Base-by-base conservation (phyloP, 2,888 invertebrate species). In the Ypsolopha sequella region DNA sequence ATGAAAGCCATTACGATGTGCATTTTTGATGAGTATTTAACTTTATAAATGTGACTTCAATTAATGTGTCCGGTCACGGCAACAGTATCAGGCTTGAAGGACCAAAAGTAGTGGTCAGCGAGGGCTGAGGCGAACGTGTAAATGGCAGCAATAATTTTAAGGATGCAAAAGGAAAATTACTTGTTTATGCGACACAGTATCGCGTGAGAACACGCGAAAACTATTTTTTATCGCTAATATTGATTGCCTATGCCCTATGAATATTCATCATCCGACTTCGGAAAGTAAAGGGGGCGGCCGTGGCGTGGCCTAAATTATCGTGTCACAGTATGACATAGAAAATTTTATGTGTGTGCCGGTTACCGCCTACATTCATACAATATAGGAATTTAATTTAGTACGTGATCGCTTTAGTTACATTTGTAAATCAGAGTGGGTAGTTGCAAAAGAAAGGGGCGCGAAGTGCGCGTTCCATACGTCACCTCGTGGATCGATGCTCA, bases 171-270 rank as follows among this genome's bases (percentile, higher is more conserved):
- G 70, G 70, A 75, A 80, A 81, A 80, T 80, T 85, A 80, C 80
- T 85, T 82, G 80, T 84, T 84, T 81, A 81, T 77, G 80, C 81
- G 84, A 80, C 80, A 81, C 70, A 67, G 68, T 73, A 80, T 86
- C 75, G 85, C 85, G 85, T 85, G 85, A 78, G 73, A 71, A 76
- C 85, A 85, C 84, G 85, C 82, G 77, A 84, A 85, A 84, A 80
- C 79, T 79, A 82, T 79, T 80, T 80, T 80, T 76, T 79, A 80
- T 79, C 70, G 71, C 70, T 70, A 75, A 80, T 86, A 86, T 86
- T 84, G 85, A 86, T 85, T 84, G 79, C 81, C 77, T 78, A 77
- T 78, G 76, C 73, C 76, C 74, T 84, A 86, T 86, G 84, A 86
- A 86, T 86, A 85, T 86, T 86, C 86, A 86, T 48, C 51, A 48